phyloP scores from a whole-genome alignment of 2,113 vertebrate genomes.

The Sylvilagus bachmani region DNA sequence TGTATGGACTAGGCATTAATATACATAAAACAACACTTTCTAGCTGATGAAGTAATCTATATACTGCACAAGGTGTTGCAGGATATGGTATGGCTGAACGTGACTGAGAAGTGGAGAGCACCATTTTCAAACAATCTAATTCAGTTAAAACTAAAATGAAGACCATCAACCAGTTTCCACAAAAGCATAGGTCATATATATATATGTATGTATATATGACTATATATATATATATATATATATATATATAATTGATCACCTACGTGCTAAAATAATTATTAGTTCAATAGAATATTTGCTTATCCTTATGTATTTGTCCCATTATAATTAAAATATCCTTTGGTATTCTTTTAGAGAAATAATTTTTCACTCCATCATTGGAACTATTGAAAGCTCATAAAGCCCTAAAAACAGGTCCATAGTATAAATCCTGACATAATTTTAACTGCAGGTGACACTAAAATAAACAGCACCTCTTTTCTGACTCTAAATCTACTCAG shows the following conservation, averaged over 20 bases:
- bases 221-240: not conserved
- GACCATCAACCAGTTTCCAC: not conserved
- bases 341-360: not conserved
- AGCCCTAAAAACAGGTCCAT: not conserved
- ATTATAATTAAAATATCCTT: not conserved
- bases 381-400: not conserved
- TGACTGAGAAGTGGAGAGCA: not conserved
- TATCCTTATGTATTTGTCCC: not conserved
- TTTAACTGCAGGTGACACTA: not conserved
- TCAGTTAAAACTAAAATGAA: not conserved
- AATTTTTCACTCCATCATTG: constrained; percentile 28
- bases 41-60: not conserved
- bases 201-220: too few relatives aligned
- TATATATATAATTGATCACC: not conserved
- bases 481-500: not conserved
- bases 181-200: accelerated
- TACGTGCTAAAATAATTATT: not conserved
- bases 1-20: not conserved
- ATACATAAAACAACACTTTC: not conserved
- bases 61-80: not conserved
- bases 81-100: not conserved
- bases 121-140: not conserved
- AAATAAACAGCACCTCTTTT: constrained; percentile 34
- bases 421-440: constrained; percentile 8
- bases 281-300: not conserved